Conservation (phyloP, 2,888 invertebrate species). For the Andrena camellia region DNA sequence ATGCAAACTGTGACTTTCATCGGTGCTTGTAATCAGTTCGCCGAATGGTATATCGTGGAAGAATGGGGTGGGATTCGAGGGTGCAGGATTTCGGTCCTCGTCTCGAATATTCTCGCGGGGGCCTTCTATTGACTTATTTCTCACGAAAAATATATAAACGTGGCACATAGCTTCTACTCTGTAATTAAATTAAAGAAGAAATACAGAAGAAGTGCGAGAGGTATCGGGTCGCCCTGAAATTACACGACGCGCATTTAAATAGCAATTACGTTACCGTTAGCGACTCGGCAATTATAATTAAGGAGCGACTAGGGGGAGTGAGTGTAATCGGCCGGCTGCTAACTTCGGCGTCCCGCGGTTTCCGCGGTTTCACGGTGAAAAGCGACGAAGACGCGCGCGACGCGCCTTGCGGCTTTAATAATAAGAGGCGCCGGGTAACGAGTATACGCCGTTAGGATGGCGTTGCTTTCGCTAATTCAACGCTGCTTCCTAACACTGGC, state of each 20-base stretch:
- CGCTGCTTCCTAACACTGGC: constrained; percentile 70
- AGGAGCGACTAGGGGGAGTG: constrained; percentile 31
- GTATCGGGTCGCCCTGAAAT: constrained; percentile 13
- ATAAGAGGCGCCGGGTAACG: constrained; percentile 70
- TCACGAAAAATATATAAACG: background rate
- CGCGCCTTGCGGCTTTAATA: constrained; percentile 69
- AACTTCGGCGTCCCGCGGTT: constrained; percentile 33
- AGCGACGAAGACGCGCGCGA: constrained; percentile 53
- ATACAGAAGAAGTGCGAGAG: background rate
- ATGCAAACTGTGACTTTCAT: constrained; percentile 17
- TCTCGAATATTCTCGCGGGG: background rate
- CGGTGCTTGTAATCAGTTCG: constrained; percentile 9
- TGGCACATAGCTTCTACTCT: background rate
- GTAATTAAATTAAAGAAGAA: background rate
- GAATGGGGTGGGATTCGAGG: background rate
- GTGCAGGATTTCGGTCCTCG: background rate
- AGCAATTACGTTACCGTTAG: constrained; percentile 46
- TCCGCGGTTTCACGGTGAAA: constrained; percentile 51
- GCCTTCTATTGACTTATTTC: too few species aligned
- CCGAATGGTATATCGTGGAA: background rate
- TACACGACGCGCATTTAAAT: constrained; percentile 47
- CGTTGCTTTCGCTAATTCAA: constrained; percentile 70
- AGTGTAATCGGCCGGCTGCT: constrained; percentile 50
- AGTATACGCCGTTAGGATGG: constrained; percentile 65
- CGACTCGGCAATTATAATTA: constrained; percentile 56